Evolutionary conservation across 1,140 invertebrate species (phyloP).

Genomic region (Cherax destructor): DNA sequence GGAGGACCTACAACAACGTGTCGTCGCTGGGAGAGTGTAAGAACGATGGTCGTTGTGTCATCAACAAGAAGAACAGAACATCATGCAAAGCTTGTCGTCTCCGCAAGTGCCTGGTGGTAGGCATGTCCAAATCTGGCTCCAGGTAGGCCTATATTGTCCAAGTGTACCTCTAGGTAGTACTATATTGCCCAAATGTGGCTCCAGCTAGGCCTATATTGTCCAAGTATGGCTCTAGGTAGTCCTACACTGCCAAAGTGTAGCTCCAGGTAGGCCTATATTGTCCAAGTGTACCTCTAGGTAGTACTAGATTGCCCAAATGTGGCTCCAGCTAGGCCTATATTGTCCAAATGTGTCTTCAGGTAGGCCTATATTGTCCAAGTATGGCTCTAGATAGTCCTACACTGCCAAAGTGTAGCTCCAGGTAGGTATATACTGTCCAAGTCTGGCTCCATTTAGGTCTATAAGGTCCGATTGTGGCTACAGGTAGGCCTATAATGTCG

Average conservation of each 20-base stretch:
- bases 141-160: constrained; percentile 62
- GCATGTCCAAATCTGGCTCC: constrained; percentile 78
- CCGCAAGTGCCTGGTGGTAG: constrained; percentile 78
- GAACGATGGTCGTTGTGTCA: constrained; percentile 77
- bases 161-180: no score
- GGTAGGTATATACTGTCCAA: no score
- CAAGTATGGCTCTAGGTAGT: constrained; percentile 63
- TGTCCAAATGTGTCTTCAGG: no score
- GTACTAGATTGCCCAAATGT: no score
- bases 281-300: no score
- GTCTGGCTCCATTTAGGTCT: no score
- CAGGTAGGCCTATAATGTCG: no score
- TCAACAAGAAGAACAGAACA: constrained; percentile 78
- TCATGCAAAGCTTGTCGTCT: constrained; percentile 79
- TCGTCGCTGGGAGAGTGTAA: constrained; percentile 84
- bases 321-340: no score
- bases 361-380: constrained; percentile 75
- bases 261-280: constrained; percentile 71
- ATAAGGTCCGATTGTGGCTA: no score
- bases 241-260: constrained; percentile 42
- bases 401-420: no score
- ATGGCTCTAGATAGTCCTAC: constrained; percentile 74
- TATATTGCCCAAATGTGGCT: no score
- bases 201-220: no score
- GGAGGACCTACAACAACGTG: constrained; percentile 95